These are phyloP conservation scores for Malurus elegans DNA, from an alignment of 2,113 vertebrate species.

Conservation along the genomic window DNA sequence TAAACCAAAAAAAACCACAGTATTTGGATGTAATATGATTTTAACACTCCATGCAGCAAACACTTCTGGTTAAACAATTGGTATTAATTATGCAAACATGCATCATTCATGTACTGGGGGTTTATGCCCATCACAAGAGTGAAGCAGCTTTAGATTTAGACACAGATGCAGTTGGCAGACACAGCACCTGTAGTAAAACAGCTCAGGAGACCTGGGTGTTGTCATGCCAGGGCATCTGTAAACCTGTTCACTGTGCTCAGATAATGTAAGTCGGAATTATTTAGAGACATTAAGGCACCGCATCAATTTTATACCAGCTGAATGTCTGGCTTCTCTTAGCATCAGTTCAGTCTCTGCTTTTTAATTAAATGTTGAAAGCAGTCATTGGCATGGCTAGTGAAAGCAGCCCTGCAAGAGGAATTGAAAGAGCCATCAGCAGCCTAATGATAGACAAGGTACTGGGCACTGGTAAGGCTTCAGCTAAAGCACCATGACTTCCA, in stretches of 20 bases:
- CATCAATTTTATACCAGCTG: background rate
- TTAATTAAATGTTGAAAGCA: background rate
- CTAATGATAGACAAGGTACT: too few relatives aligned
- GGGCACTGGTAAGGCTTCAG: background rate
- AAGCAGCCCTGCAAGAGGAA: background rate
- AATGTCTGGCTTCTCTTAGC: background rate
- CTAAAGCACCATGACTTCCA: background rate
- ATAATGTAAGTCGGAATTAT: background rate
- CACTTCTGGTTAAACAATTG: background rate
- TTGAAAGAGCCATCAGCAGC: background rate
- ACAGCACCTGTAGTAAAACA: background rate
- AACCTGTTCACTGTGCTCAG: background rate
- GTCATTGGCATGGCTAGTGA: background rate
- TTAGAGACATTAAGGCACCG: background rate
- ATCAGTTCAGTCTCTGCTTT: background rate
- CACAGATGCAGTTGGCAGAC: background rate
- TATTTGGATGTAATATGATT: background rate
- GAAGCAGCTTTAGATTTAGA: background rate
- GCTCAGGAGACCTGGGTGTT: background rate
- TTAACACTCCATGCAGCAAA: background rate
- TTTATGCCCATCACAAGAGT: background rate
- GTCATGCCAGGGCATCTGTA: background rate
- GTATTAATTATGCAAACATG: background rate
- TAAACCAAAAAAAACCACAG: background rate
- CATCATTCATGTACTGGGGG: background rate